phyloP scores from a whole-genome alignment of 2,888 invertebrate genomes.

The Drosophila algonquin region DNA sequence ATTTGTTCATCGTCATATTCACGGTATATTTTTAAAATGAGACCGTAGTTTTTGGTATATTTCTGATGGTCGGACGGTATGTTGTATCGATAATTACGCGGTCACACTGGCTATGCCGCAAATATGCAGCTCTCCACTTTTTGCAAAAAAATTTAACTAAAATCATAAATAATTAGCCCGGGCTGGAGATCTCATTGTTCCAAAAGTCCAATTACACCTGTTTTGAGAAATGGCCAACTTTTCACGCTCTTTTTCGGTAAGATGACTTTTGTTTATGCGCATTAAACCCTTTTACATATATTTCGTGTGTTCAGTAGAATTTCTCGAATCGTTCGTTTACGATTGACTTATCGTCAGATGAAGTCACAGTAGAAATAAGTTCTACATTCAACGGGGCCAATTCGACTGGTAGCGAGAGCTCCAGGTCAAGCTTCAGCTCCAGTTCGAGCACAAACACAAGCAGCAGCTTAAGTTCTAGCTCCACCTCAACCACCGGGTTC shows the following conservation, averaged over 20 bases:
- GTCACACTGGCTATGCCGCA: too few relatives aligned
- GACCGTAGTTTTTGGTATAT: too few relatives aligned
- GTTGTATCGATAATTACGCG: too few relatives aligned
- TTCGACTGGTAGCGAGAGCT: background rate
- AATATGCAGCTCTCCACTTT: too few relatives aligned
- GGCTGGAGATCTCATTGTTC: background rate
- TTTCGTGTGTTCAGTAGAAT: background rate
- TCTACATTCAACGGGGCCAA: background rate
- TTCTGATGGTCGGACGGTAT: too few relatives aligned
- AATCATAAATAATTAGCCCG: background rate
- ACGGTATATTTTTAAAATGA: too few relatives aligned
- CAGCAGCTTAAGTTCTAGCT: background rate
- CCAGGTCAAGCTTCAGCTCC: background rate
- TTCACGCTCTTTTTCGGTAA: background rate
- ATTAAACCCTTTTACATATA: background rate
- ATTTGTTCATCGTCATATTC: too few relatives aligned
- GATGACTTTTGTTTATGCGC: background rate
- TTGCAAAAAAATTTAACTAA: too few relatives aligned
- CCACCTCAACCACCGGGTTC: background rate
- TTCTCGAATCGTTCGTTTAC: background rate
- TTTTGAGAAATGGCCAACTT: background rate
- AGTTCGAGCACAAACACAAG: background rate
- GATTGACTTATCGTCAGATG: background rate
- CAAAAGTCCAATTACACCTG: background rate
- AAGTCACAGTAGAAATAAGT: background rate